phyloP scores from a whole-genome alignment of 2,113 vertebrate genomes.

The Myiozetetes cayanensis region DNA sequence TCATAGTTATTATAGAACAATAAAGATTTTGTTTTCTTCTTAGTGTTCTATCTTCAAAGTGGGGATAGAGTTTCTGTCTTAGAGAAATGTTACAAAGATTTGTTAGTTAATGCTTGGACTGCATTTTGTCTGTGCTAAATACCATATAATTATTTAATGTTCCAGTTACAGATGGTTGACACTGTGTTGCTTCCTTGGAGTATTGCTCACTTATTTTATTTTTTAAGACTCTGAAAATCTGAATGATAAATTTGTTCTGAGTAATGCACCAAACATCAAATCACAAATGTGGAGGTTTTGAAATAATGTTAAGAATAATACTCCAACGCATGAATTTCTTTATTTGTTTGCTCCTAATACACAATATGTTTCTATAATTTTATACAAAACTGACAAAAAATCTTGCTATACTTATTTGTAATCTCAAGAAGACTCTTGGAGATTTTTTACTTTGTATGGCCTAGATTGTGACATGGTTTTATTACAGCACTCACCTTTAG shows the following conservation, averaged over 20 bases:
- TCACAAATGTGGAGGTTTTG: neutral
- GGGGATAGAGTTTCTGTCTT: neutral
- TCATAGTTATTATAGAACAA: conserved; percentile 4
- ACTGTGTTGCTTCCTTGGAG: neutral
- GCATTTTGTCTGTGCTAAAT: neutral
- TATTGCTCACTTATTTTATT: neutral
- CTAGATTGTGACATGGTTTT: neutral
- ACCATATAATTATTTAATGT: neutral
- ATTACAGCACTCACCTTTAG: neutral
- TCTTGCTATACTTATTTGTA: neutral
- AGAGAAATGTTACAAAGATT: neutral
- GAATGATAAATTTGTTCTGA: neutral
- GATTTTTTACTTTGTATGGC: neutral
- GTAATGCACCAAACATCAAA: neutral
- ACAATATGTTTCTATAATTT: neutral
- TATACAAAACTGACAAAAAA: neutral
- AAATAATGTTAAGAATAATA: neutral
- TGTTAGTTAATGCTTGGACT: neutral
- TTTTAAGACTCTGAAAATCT: neutral
- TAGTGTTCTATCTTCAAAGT: neutral
- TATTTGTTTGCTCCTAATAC: neutral
- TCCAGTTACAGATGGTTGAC: neutral
- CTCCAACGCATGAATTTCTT: neutral
- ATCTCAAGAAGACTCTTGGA: neutral
- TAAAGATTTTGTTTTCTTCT: neutral